These are phyloP conservation scores for Seladonia tumulorum DNA, from an alignment of 2,888 invertebrate genomes.

Conservation along the genomic window DNA sequence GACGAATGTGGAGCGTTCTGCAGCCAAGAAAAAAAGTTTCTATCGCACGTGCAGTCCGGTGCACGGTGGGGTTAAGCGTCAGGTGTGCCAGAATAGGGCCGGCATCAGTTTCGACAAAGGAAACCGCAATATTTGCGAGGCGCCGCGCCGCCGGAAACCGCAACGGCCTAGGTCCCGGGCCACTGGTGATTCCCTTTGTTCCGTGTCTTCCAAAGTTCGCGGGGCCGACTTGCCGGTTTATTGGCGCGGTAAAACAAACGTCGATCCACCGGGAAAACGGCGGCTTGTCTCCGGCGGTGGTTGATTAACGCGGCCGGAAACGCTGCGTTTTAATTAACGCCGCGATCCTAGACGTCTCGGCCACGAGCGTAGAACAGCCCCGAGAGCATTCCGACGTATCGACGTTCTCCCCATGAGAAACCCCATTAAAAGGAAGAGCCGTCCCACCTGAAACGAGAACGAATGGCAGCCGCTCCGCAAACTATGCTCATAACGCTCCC, in stretches of 20 bases:
- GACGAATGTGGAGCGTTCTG: background rate
- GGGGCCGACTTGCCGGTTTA: slow-evolving; percentile 13
- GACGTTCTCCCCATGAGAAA: slow-evolving; percentile 5
- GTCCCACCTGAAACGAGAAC: slow-evolving; percentile 25
- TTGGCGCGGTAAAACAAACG: slow-evolving; percentile 31
- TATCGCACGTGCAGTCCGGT: background rate
- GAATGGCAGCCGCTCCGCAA: slow-evolving; percentile 29
- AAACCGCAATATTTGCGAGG: slow-evolving; percentile 50
- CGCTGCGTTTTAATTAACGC: slow-evolving; percentile 40
- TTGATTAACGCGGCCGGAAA: slow-evolving; percentile 39
- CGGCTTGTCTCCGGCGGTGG: background rate
- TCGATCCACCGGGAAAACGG: slow-evolving; percentile 4
- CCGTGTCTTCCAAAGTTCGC: slow-evolving; percentile 11
- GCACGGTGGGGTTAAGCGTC: background rate
- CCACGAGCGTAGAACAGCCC: background rate
- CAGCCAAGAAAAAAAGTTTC: background rate
- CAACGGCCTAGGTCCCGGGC: slow-evolving; percentile 6
- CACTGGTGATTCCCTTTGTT: slow-evolving; percentile 44
- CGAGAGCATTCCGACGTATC: slow-evolving; percentile 2
- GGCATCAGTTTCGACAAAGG: slow-evolving; percentile 7
- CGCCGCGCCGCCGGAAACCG: slow-evolving; percentile 33
- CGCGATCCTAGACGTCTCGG: slow-evolving; percentile 23
- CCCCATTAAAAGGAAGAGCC: slow-evolving; percentile 20
- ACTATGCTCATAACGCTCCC: slow-evolving; percentile 39
- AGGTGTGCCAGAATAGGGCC: background rate